Base-by-base conservation (phyloP, 1,140 invertebrate genomes). In the Holcopasites calliopsidis region DNA sequence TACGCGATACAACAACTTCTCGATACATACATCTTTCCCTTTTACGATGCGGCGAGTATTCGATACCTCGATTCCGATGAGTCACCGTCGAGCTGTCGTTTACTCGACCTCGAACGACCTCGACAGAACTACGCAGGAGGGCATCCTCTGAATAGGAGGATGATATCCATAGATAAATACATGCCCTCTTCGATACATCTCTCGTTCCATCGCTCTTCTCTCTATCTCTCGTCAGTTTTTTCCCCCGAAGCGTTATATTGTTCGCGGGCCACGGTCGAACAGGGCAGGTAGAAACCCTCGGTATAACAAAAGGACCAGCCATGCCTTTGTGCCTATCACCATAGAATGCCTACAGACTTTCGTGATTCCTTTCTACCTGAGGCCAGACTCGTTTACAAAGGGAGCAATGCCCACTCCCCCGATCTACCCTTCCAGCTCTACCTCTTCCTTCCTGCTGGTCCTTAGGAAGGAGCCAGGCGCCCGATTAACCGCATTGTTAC, bases 401-500 rank as follows among this genome's bases (percentile, higher is more conserved):
- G 68, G 57, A 75, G 76, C 70, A 68, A 75, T 72, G 61, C 54
- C 61, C 68, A 60, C 61, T 61, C 75, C 77, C 68, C 73, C 60
- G 68, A 77, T 26, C n/a, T 7, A 0, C 6, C n/a, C 44, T 13
- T 16, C 40, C 10, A 13, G 1, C 16, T 16, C 18, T n/a, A 31
- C 28, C 47, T 21, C 28, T 23, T 47, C 33, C 42, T n/a, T 23
- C 49, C 23, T 8, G 33, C 21, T n/a, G 57, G 33, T 49, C 55
- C 57, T 57, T 35, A n/a, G 31, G 16, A 31, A 68, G 40, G 68
- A 78, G 38, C 60, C 44, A 60, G 72, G 55, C 75, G 75, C 21
- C 71, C 82, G 82, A 86, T 84, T 82, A 85, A 76, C 76, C 72
- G 75, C 74, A 82, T 84, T 85, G 82, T 85, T 84, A 77, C 74